Evolutionary conservation across 2,113 vertebrate genomes (phyloP), one percentile per base, ranked within the genome.

Genomic region (Podocnemis expansa): DNA sequence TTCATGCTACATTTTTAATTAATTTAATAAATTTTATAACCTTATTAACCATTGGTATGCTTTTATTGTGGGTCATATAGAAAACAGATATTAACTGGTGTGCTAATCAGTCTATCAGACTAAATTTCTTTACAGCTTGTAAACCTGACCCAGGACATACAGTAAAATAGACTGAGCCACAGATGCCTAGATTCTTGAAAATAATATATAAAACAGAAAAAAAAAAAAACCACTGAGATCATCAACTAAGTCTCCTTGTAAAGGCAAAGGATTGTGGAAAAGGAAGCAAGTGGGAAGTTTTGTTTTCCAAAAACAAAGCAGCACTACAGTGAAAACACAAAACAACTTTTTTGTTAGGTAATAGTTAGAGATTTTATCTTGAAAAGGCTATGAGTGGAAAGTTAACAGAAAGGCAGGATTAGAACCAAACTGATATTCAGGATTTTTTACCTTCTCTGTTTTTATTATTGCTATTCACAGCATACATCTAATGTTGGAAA

Each of bases 1-100:
- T 97, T 97, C 55, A 90, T 96, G 96, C 29, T 87, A 85, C 17
- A 90, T 92, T 95, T 94, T 89, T 10, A 96, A 95, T 93, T 91
- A 3, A 93, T 79, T 96, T 90, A 96, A 97, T 97, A 97, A 96
- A 93, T 67, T 94, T 91, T 89, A 88, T 82, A 89, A 80, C 92
- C 58, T 95, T 91, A 95, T 96, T 94, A 92, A 90, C 67, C 84
- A 95, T 81, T 89, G 13, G 52, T 92, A 80, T 85, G 34, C 90
- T 95, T 95, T 97, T 90, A 94, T 60, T 94, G 45, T 13, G 94
- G 47, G n/a, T 96, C 63, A 94, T 85, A 91, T 80, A 82, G 91
- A 93, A 96, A 96, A 86, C 89, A 93, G 80, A 91, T 92, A 84
- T 38, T 91, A 79, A 89, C 58, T 85, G 94, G 82, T 67, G 87